phyloP scores from a whole-genome alignment of 2,113 vertebrate genomes.

The pig (Sus scrofa) region DNA sequence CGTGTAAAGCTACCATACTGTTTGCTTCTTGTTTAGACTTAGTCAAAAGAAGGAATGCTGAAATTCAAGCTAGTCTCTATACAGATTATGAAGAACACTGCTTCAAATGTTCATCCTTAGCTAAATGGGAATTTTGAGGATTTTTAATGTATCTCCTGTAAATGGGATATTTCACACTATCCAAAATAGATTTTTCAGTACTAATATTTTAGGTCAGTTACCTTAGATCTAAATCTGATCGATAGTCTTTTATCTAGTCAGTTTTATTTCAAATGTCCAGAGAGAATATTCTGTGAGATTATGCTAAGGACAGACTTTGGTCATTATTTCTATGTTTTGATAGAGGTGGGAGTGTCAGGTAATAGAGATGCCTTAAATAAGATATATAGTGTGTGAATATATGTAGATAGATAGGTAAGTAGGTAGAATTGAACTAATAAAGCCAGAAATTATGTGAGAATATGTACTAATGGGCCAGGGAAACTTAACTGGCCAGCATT shows the following conservation, averaged over 20 bases:
- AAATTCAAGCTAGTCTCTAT: neutral
- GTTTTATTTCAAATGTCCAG: neutral
- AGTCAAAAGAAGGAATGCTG: neutral
- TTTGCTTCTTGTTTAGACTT: neutral
- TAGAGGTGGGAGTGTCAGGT: neutral
- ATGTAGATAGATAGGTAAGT: neutral
- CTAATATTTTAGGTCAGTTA: neutral
- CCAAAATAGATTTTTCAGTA: neutral
- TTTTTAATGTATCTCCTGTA: neutral
- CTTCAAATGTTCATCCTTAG: neutral
- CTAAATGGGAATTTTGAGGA: neutral
- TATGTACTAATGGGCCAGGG: neutral
- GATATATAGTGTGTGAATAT: neutral
- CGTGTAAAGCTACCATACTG: fast-evolving
- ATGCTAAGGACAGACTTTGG: neutral
- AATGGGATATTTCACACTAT: neutral
- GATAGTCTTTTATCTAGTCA: neutral
- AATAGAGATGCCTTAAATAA: neutral
- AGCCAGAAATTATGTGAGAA: neutral
- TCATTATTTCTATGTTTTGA: neutral
- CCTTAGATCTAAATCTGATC: neutral
- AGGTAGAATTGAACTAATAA: neutral
- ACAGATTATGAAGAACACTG: neutral
- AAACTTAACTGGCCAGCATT: neutral
- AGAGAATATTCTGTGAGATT: neutral